Evolutionary conservation across 2,113 vertebrate genomes (phyloP).

Genomic region (Hucho hucho): DNA sequence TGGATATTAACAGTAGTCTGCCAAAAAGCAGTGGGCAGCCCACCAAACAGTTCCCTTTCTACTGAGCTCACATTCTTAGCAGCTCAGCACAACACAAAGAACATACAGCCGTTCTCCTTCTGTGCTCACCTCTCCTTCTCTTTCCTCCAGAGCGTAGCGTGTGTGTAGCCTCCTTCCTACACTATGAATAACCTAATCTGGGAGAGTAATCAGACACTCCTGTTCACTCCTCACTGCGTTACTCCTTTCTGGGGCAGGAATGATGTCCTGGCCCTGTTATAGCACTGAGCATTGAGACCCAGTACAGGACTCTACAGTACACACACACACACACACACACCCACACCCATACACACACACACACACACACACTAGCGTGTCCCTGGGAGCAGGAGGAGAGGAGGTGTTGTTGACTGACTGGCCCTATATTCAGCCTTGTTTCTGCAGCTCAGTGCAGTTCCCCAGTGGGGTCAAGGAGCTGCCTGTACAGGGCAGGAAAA

Average conservation of each 20-base stretch:
- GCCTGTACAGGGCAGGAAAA: too few species aligned
- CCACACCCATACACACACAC: slow-evolving; percentile 4
- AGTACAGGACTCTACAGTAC: neutral
- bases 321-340: slow-evolving; percentile 1
- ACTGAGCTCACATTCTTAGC: too few species aligned
- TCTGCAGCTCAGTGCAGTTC: too few species aligned
- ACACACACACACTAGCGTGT: slow-evolving; percentile 1
- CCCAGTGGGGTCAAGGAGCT: too few species aligned
- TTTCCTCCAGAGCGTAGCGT: neutral
- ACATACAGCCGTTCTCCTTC: neutral
- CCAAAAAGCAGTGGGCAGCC: too few species aligned
- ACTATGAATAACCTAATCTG: slow-evolving; percentile 18
- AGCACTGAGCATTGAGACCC: too few species aligned
- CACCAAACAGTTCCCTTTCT: too few species aligned
- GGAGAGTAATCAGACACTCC: slow-evolving; percentile 4
- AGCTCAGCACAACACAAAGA: neutral
- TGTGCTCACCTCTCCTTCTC: neutral
- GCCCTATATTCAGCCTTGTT: too few species aligned
- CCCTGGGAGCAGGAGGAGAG: too few species aligned
- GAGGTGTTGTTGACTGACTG: too few species aligned
- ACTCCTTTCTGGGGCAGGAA: slow-evolving; percentile 27
- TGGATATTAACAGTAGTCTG: too few species aligned
- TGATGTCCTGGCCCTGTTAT: neutral
- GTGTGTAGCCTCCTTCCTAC: neutral
- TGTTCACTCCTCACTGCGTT: neutral